A percentile compares a stretch with the other conserved stretches of the same genome.
phyloP scores from a whole-genome alignment of 2,113 vertebrate genomes.

The Barbus barbus region DNA sequence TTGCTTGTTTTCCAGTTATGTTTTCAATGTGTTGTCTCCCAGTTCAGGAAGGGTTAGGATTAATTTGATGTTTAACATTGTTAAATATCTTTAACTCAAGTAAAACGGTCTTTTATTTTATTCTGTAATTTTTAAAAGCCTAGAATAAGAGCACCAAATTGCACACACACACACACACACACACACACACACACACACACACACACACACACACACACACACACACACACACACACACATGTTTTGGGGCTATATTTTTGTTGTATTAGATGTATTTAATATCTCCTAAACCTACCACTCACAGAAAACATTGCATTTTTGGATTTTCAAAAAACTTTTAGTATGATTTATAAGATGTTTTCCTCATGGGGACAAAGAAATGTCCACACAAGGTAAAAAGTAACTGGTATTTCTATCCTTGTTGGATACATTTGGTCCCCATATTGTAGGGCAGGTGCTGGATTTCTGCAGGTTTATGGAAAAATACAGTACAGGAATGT shows the following conservation, averaged over 20 bases:
- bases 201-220: no score
- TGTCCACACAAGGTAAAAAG: no score
- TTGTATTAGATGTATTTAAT: neutral
- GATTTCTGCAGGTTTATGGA: no score
- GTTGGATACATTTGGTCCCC: neutral
- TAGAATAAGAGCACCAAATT: neutral
- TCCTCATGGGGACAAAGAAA: neutral
- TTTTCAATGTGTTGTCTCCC: neutral
- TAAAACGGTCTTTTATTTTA: neutral
- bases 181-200: no score
- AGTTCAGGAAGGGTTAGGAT: neutral
- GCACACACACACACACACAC: no score
- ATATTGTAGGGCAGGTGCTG: neutral
- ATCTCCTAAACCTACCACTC: neutral
- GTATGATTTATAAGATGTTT: neutral
- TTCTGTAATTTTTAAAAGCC: neutral
- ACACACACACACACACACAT: no score
- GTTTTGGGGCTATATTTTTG: no score
- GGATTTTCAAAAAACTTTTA: neutral
- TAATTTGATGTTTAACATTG: neutral
- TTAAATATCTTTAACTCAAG: neutral
- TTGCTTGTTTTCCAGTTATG: neutral
- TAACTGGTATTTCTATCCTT: neutral
- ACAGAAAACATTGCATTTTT: neutral
- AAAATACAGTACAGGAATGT: neutral